These are phyloP conservation scores for Andrena flavipes DNA, from an alignment of 2,888 invertebrate genomes.

Conservation along the genomic window DNA sequence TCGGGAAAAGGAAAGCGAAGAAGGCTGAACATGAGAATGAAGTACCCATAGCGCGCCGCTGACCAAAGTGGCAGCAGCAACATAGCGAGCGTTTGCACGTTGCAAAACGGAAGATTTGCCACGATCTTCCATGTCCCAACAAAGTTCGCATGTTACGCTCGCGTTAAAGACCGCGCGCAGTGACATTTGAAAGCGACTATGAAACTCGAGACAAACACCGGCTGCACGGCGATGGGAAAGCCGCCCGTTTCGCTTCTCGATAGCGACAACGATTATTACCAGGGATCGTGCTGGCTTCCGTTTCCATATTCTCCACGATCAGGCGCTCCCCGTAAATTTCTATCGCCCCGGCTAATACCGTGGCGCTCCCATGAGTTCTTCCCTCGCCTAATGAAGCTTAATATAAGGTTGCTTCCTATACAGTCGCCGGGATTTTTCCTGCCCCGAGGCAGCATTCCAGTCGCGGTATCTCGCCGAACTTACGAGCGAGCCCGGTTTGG, in stretches of 20 bases:
- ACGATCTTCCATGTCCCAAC: not conserved
- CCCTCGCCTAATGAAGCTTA: slow-evolving; percentile 50
- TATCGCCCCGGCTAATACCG: slow-evolving; percentile 15
- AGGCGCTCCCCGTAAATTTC: slow-evolving; percentile 42
- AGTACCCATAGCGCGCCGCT: not conserved
- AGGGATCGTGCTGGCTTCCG: slow-evolving; percentile 33
- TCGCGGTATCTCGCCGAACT: slow-evolving; percentile 61
- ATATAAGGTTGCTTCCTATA: slow-evolving; percentile 48
- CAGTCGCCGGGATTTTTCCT: slow-evolving; percentile 30
- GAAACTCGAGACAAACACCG: slow-evolving; percentile 10
- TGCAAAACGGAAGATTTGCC: not conserved
- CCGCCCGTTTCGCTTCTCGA: slow-evolving; percentile 32
- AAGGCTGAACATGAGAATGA: not conserved
- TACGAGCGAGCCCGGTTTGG: slow-evolving; percentile 50
- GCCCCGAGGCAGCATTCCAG: not conserved
- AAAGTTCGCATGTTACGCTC: slow-evolving; percentile 29
- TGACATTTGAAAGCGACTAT: slow-evolving; percentile 52
- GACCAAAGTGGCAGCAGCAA: not conserved
- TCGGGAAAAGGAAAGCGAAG: not conserved
- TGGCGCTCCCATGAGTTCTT: not conserved
- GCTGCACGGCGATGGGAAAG: slow-evolving; percentile 17
- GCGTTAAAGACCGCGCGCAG: slow-evolving; percentile 45
- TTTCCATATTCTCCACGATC: slow-evolving; percentile 32
- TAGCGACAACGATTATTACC: slow-evolving; percentile 40
- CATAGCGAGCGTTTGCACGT: not conserved